Evolutionary conservation across 1,140 invertebrate species (phyloP), one percentile per base, ranked within the genome.

Genomic region (Psilanteris sp.): DNA sequence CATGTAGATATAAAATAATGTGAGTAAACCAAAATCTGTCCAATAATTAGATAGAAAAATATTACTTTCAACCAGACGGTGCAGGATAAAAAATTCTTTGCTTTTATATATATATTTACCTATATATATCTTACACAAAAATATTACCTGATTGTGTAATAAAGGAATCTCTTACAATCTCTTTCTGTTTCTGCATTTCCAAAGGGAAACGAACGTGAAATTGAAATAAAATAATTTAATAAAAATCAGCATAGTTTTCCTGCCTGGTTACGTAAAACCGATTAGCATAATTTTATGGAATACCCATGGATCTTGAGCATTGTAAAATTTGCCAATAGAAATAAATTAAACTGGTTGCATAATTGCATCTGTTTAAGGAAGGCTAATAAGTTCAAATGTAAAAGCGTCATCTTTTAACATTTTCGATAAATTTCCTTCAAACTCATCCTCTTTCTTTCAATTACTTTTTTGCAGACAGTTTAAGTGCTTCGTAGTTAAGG

Each of bases 401-500:
- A 76, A 57, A 64, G 37, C 44, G 20, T 24, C 22, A 46, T 62
- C 26, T 59, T 5, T 24, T 27, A 39, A 70, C 14, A 52, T 29
- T 64, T 70, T 52, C 41, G 36, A 76, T 75, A 68, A 68, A 75
- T 75, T 68, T 29, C 7, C 8, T 10, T 29, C 10, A n/a, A 20
- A 15, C 10, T 9, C 43, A 15, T 41, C 22, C n/a, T 46, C 15
- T 31, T 15, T 16, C 18, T 57, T 7, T 27, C 10, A n/a, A n/a
- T 34, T 41, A 1, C 48, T 2, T 59, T 70, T 72, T 57, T 62
- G 44, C 41, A 22, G 37, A 59, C 36, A 66, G 70, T 70, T 76
- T 76, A 76, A 76, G 64, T 70, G 44, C 73, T 52, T 59, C 41
- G 52, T 18, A 71, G 59, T 66, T 77, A 57, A 72, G 75, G 75